Evolutionary conservation across 2,797 vertebrate species (phyloP).

Genomic region (Chaetophractus vellerosus): DNA sequence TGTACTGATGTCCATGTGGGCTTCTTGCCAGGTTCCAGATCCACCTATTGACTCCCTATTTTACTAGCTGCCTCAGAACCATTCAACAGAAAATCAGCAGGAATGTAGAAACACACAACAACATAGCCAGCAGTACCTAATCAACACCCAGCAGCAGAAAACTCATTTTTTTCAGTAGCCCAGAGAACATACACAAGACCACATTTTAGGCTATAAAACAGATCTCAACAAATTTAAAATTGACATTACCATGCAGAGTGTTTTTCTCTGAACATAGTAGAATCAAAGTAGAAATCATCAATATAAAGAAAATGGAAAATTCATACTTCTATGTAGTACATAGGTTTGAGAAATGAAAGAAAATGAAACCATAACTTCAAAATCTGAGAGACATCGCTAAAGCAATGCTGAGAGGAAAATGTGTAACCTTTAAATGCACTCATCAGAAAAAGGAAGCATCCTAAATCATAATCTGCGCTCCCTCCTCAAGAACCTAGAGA

Average conservation of each 20-base stretch:
- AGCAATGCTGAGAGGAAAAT: background rate
- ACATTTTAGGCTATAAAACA: background rate
- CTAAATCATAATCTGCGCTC: background rate
- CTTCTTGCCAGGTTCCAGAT: no score
- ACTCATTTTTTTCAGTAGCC: background rate
- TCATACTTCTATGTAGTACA: background rate
- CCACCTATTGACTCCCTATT: no score
- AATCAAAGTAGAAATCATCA: background rate
- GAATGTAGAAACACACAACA: no score
- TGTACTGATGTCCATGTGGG: no score
- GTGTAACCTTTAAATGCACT: background rate
- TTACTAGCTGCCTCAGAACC: no score
- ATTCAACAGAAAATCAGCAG: background rate
- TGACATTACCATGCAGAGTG: background rate
- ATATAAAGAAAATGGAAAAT: background rate
- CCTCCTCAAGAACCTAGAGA: background rate
- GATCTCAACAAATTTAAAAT: background rate
- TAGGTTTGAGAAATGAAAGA: background rate
- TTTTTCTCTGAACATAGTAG: background rate
- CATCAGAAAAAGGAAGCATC: background rate
- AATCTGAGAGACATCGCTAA: background rate
- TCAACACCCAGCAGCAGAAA: background rate
- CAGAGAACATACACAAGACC: background rate
- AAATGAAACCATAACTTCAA: background rate
- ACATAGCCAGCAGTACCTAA: background rate